phyloP scores from a whole-genome alignment of 2,888 invertebrate genomes.

The Loripinus fragilis region DNA sequence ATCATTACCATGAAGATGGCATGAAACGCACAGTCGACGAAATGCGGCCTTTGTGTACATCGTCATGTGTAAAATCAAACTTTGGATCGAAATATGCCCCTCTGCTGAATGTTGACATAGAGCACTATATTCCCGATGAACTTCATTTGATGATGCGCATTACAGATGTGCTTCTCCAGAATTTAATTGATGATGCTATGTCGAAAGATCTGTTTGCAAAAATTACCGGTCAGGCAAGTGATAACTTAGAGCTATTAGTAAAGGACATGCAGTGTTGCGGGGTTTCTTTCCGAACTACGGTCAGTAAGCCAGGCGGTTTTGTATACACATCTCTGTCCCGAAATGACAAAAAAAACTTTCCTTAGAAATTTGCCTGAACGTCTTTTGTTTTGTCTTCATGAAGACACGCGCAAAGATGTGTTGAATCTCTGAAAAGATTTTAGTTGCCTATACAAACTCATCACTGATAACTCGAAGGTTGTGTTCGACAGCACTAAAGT shows the following conservation, averaged over 20 bases:
- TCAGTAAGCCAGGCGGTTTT: constrained; percentile 10
- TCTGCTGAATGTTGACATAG: constrained; percentile 28
- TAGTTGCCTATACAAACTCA: background rate
- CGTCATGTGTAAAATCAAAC: background rate
- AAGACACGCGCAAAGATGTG: background rate
- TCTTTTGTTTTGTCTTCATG: constrained; percentile 18
- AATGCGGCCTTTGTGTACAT: constrained; percentile 12
- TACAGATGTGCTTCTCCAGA: constrained; percentile 32
- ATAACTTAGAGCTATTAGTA: constrained; percentile 11
- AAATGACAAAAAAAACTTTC: constrained; percentile 8
- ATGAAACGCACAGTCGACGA: constrained; percentile 3
- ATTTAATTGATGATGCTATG: constrained; percentile 36
- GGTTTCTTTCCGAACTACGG: constrained; percentile 8
- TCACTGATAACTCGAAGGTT: background rate
- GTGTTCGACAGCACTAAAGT: background rate
- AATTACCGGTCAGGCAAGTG: constrained; percentile 2
- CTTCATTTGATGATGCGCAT: constrained; percentile 43
- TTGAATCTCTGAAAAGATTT: constrained; percentile 9
- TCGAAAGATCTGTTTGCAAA: constrained; percentile 14
- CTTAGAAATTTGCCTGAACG: constrained; percentile 2
- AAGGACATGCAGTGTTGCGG: constrained; percentile 15
- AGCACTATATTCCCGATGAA: constrained; percentile 33
- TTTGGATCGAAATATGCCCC: constrained; percentile 13
- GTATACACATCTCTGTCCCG: constrained; percentile 21
- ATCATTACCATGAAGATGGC: background rate